Evolutionary conservation across 2,113 vertebrate species (phyloP).

Genomic region (Orcinus orca): DNA sequence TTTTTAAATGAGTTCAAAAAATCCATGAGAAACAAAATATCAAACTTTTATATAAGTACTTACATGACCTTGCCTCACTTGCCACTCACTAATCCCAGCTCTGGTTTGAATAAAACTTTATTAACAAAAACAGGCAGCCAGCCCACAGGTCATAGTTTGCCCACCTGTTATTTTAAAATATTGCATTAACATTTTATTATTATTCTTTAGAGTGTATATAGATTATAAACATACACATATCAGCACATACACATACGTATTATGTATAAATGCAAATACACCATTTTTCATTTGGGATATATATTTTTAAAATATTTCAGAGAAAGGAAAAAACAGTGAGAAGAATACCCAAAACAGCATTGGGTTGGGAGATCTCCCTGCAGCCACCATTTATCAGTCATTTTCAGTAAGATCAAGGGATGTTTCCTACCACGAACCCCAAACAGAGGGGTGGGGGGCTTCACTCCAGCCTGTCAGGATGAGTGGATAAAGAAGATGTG

Average conservation of each 20-base stretch:
- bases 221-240: not conserved
- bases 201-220: not conserved
- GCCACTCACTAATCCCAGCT: not conserved
- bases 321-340: not conserved
- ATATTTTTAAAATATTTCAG: not conserved
- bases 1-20: not conserved
- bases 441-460: not conserved
- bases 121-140: not conserved
- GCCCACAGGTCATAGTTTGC: not conserved
- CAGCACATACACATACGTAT: not conserved
- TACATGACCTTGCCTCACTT: not conserved
- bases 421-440: not conserved
- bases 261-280: not conserved
- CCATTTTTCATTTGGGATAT: not conserved
- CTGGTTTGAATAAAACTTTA: not conserved
- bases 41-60: not conserved
- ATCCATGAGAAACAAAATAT: not conserved
- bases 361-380: not conserved
- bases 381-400: accelerated
- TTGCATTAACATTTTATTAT: not conserved
- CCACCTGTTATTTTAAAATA: not conserved
- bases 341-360: not conserved
- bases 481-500: not conserved
- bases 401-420: not conserved
- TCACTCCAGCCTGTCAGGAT: not conserved